These are phyloP conservation scores for Plebejus melissa DNA, from an alignment of 2,888 invertebrate species.

Conservation along the genomic window DNA sequence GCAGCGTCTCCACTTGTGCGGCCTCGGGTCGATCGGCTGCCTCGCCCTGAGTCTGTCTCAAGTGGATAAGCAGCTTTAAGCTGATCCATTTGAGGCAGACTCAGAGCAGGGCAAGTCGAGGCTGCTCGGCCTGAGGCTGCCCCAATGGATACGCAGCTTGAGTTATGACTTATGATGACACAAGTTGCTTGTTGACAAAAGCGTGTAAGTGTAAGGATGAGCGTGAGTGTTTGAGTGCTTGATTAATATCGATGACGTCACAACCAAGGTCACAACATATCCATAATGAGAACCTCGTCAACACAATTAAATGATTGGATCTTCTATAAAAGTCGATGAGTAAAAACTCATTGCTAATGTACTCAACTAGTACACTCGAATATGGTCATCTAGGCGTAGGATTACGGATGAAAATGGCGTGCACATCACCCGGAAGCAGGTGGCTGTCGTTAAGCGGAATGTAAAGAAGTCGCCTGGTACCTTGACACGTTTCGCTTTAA, in stretches of 20 bases:
- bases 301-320: conserved; percentile 39
- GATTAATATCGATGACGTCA: conserved; percentile 4
- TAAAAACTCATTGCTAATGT: conserved; percentile 36
- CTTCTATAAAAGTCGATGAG: conserved; percentile 39
- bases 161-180: background rate
- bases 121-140: too few species aligned
- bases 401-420: conserved; percentile 41
- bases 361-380: conserved; percentile 36
- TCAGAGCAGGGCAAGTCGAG: too few species aligned
- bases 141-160: too few species aligned
- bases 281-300: conserved; percentile 28
- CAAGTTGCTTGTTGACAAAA: background rate
- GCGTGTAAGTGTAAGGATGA: background rate
- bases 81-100: too few species aligned
- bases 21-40: too few species aligned
- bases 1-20: too few species aligned
- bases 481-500: conserved; percentile 58
- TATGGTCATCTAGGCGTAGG: conserved; percentile 36
- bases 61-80: too few species aligned
- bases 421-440: conserved; percentile 55
- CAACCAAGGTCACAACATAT: background rate
- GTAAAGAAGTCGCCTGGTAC: conserved; percentile 45
- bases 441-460: conserved; percentile 45
- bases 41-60: too few species aligned
- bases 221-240: background rate